phyloP scores from a whole-genome alignment of 2,113 vertebrate species.

The Pelobates fuscus region DNA sequence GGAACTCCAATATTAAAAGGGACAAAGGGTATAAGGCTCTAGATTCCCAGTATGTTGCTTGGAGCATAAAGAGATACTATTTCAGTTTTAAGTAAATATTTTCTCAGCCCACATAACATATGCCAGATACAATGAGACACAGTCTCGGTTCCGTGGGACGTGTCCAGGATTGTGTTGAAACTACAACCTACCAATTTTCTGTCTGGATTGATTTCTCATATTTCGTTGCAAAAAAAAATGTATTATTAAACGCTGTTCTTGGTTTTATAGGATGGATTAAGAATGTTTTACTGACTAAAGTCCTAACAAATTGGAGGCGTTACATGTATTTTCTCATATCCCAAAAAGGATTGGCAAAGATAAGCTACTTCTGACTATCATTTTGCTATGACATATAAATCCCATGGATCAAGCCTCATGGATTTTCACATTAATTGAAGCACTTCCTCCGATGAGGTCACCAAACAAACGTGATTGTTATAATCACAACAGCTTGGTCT shows the following conservation, averaged over 20 bases:
- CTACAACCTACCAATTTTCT: not conserved
- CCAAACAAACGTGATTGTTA: too few relatives aligned
- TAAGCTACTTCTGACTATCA: too few relatives aligned
- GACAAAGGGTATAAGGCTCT: not conserved
- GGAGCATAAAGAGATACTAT: conserved; percentile 2
- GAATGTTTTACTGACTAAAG: too few relatives aligned
- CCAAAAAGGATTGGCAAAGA: too few relatives aligned
- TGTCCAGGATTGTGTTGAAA: not conserved
- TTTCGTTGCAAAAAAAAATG: conserved; percentile 4
- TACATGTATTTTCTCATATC: too few relatives aligned
- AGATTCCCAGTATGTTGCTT: not conserved
- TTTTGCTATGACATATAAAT: too few relatives aligned
- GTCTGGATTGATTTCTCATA: not conserved
- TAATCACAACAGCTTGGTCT: too few relatives aligned
- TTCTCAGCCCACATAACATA: conserved; percentile 31
- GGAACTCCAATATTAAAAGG: not conserved
- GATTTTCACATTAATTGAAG: too few relatives aligned
- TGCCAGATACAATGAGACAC: conserved; percentile 6
- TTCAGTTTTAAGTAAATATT: conserved; percentile 16
- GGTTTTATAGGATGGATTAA: too few relatives aligned
- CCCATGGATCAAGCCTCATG: too few relatives aligned
- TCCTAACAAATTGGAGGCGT: too few relatives aligned
- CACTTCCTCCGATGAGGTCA: too few relatives aligned
- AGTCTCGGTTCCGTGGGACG: not conserved
- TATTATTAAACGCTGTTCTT: not conserved